phyloP scores from a whole-genome alignment of 2,888 invertebrate species.

The Sinelater perroti region DNA sequence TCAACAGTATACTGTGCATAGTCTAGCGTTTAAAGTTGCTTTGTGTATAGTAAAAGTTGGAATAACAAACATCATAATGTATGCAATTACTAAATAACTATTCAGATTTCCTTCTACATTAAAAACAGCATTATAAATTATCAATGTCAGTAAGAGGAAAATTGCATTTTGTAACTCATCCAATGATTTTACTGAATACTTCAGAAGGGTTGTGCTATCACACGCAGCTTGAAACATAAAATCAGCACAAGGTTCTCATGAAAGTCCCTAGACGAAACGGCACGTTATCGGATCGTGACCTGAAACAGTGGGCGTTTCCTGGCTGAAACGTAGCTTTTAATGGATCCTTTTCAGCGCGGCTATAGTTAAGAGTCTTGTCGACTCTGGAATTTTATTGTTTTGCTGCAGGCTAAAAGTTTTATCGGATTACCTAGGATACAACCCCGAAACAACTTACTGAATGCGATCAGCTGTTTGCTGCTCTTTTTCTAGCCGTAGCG shows the following conservation, averaged over 20 bases:
- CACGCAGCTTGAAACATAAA: neutral
- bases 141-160: neutral
- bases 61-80: too few relatives aligned
- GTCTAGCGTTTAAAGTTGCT: too few relatives aligned
- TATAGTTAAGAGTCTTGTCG: constrained; percentile 15
- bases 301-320: constrained; percentile 13
- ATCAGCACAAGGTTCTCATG: constrained; percentile 6
- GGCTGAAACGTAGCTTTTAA: constrained; percentile 10
- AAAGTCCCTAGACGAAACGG: constrained; percentile 7
- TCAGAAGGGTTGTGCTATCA: neutral
- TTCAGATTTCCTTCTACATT: too few relatives aligned
- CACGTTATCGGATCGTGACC: constrained; percentile 9
- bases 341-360: constrained; percentile 5
- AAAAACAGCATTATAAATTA: neutral
- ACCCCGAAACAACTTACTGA: constrained; percentile 10
- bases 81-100: too few relatives aligned
- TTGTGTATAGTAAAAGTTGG: too few relatives aligned
- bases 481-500: too few relatives aligned
- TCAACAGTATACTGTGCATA: too few relatives aligned
- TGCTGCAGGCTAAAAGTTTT: constrained; percentile 15
- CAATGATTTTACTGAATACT: too few relatives aligned
- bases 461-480: constrained; percentile 6
- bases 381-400: constrained; percentile 14
- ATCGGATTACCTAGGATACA: constrained; percentile 15
- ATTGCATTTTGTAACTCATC: too few relatives aligned